Evolutionary conservation across 2,888 invertebrate species (phyloP), one percentile per base, ranked within the genome.

Genomic region (Drosophila fungiperda): DNA sequence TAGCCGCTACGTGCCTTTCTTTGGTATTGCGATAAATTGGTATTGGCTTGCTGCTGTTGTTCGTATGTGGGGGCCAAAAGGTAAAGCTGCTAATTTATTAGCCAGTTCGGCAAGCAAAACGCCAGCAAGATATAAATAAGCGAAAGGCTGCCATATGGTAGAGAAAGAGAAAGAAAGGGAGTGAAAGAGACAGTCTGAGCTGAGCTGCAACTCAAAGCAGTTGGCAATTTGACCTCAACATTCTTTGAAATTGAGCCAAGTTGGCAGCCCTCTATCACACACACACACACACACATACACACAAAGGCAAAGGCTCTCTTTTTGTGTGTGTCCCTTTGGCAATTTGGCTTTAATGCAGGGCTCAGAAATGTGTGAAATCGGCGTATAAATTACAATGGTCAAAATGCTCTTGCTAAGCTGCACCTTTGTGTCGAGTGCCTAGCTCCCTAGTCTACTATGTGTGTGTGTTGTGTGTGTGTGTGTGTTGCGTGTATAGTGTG

Each of bases 41-140:
- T 73, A 90, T 90, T 90, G 87, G 89, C 73, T 83, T 76, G 71
- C 80, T 71, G 38, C 36, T 38, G 49, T 49, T 45, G 11, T 36
- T 17, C 36, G 20, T n/a, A 17, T 45, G 29, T 9, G 69, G 58
- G 61, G 86, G 83, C 82, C 82, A 87, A 78, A 89, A 89, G 89
- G 83, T 84, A 89, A 91, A 91, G 85, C 91, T 85, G 80, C 79
- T 91, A 91, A 90, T 90, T 90, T 90, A 91, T 91, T 90, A 79
- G 82, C 71, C 65, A 64, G 65, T 80, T 77, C 79, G 75, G 77
- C 82, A 88, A 83, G 82, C 85, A 84, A 84, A 84, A 80, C 65
- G 73, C 66, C 70, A 73, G 74, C 49, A 73, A 78, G 74, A 75
- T 82, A 85, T 85, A 90, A 88, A 91, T 91, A 90, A 86, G 68